Evolutionary conservation across 2,888 invertebrate genomes (phyloP), one percentile per base, ranked within the genome.

Genomic region (Monoplex corrugatus): DNA sequence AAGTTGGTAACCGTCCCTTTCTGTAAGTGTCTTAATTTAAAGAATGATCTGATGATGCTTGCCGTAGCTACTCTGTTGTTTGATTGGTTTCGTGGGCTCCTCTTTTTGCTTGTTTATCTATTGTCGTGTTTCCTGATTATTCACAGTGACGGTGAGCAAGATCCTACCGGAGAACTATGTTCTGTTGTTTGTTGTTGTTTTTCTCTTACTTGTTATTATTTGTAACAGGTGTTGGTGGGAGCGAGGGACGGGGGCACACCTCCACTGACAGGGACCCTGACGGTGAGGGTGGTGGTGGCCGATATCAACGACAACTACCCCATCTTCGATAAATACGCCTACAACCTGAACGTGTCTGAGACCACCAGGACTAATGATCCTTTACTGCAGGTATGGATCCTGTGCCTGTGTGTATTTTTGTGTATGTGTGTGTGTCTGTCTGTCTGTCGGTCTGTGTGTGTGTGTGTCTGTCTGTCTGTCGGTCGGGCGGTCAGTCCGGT

Each of bases 301-400:
- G 96, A 96, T 92, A 92, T 94, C 89, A 96, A 96, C 90, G 99
- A 99, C 96, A 97, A 99, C 92, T 98, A 98, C 95, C 99, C 99
- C 50, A 97, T 99, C 63, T 99, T 99, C 96, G 98, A 98, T 95
- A 98, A 98, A 38, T 97, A 97, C 87, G 98, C 98, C 93, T 99
- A 99, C 96, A 97, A 98, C 94, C 97, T 97, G 85, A 97, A 97
- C 23, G 97, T 99, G 72, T 97, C 97, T 38, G 98, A 99, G 96
- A 98, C 98, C 95, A 97, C 98, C 90, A 97, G 98, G n/a, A 96
- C 98, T 90, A 98, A 98, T 35, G 88, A 89, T n/a, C 83, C 87
- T 35, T 38, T 91, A 8, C 83, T 89, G 28, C 63, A 88, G 83
- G 88, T 84, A 8, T 32, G 83, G 10, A 50, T n/a, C 19, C n/a